Evolutionary conservation across 1,140 invertebrate species (phyloP).

Genomic region (Neodiprion virginianus): DNA sequence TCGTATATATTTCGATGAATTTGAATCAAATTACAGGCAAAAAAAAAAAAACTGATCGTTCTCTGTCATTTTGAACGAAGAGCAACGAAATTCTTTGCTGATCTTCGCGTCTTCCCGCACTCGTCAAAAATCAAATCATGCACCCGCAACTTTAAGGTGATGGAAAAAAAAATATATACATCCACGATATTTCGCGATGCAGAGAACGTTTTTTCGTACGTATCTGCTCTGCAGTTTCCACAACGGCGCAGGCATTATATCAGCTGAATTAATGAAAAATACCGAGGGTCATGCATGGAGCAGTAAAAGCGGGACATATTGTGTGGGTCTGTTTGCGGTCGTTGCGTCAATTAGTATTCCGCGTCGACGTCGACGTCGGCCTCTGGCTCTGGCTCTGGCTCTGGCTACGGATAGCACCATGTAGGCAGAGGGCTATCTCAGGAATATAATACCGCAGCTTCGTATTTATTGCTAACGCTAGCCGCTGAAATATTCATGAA

Average conservation of each 20-base stretch:
- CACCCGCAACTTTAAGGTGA: no score
- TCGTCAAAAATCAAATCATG: no score
- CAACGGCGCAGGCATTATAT: background rate
- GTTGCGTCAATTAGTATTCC: constrained; percentile 36
- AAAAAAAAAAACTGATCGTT: no score
- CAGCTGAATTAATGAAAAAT: background rate
- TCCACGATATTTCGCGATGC: background rate
- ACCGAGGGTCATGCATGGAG: background rate
- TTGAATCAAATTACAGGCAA: no score
- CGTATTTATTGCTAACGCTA: constrained; percentile 42
- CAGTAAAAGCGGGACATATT: background rate
- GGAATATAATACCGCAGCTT: constrained; percentile 38
- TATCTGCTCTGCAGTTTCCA: background rate
- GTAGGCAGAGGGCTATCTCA: constrained; percentile 29
- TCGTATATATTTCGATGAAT: no score
- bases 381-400: background rate
- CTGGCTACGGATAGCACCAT: background rate
- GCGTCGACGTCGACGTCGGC: background rate
- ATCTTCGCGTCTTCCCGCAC: no score
- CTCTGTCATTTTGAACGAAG: no score
- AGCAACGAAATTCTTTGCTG: no score
- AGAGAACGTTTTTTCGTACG: background rate
- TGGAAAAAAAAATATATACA: no score
- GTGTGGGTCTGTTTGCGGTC: constrained; percentile 16
- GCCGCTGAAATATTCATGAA: constrained; percentile 53